Evolutionary conservation across 2,797 vertebrate genomes (phyloP), one percentile per base, ranked within the genome.

Genomic region (Lacerta viridis): DNA sequence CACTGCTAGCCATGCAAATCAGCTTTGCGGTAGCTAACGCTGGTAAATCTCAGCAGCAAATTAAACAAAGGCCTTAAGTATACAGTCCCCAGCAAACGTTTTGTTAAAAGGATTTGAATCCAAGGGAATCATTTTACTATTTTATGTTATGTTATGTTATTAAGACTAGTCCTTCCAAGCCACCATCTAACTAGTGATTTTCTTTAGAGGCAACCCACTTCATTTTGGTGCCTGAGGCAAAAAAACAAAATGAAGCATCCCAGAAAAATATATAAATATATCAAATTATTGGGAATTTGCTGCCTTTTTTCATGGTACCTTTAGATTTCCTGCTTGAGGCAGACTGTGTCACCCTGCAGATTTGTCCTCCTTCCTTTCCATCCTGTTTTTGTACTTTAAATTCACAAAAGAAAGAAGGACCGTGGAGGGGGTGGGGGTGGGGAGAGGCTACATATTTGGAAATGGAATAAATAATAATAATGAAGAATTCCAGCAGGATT

Each of bases 1-100:
- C 50, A 50, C 50, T 90, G 29, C 84, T 64, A 94, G 61, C 86
- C 11, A 29, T 15, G 4, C 8, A 92, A 66, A 89, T 72, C 17
- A 7, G 74, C 59, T 91, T 36, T 76, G 61, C 46, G 18, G 59
- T 43, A 4, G 29, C 25, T 88, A 6, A 23, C 13, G 18, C 2
- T 43, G 80, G 33, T 55, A 33, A 75, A 85, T 17, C 7, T 61
- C 76, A 25, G 0, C 61, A 82, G 11, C n/a, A 3, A 66, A 66
- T 29, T 72, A 41, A 79, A 69, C 7, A 36, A 80, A 41, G 66
- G 61, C 20, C 69, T 78, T 64, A 3, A 36, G 8, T 1, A 1
- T 75, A 29, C 61, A 50, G 7, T 6, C 50, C 74, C 59, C 80
- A 41, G 76, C 33, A 59, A 68, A 74, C 5, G 39, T 23, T 74